Conservation (phyloP, 2,888 invertebrate genomes). For the Ennomos quercinarius region DNA sequence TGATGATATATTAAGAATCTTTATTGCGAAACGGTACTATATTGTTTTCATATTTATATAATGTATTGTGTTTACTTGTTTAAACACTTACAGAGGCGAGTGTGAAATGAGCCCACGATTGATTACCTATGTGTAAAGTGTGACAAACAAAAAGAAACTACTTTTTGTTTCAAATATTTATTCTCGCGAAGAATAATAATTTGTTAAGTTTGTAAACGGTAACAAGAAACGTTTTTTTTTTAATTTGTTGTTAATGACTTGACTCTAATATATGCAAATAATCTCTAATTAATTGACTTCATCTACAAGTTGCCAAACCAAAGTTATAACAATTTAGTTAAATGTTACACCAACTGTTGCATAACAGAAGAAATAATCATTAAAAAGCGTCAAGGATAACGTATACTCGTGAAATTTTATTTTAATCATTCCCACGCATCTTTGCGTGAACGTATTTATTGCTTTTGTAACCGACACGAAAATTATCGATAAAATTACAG, state of each 20-base stretch:
- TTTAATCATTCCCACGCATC: constrained; percentile 24
- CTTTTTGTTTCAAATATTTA: constrained; percentile 19
- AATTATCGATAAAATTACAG: constrained; percentile 41
- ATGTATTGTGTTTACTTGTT: constrained; percentile 10
- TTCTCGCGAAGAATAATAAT: no score
- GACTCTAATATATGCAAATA: neutral
- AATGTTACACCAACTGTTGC: constrained; percentile 12
- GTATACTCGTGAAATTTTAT: constrained; percentile 29
- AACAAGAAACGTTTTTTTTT: no score
- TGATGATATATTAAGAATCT: neutral
- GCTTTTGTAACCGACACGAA: constrained; percentile 45
- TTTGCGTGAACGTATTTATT: constrained; percentile 36
- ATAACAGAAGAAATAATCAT: constrained; percentile 10
- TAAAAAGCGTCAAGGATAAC: constrained; percentile 45
- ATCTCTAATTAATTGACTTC: constrained; percentile 2
- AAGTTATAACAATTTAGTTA: constrained; percentile 19
- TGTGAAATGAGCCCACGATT: constrained; percentile 28
- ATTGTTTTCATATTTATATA: neutral
- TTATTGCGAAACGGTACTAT: constrained; percentile 10
- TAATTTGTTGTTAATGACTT: no score
- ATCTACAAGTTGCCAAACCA: constrained; percentile 7
- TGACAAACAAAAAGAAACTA: constrained; percentile 31
- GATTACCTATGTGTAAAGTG: constrained; percentile 36
- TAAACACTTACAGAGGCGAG: constrained; percentile 12
- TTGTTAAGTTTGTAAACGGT: no score